Conservation (phyloP, 2,113 vertebrate species). For the Corythaeola cristata region DNA sequence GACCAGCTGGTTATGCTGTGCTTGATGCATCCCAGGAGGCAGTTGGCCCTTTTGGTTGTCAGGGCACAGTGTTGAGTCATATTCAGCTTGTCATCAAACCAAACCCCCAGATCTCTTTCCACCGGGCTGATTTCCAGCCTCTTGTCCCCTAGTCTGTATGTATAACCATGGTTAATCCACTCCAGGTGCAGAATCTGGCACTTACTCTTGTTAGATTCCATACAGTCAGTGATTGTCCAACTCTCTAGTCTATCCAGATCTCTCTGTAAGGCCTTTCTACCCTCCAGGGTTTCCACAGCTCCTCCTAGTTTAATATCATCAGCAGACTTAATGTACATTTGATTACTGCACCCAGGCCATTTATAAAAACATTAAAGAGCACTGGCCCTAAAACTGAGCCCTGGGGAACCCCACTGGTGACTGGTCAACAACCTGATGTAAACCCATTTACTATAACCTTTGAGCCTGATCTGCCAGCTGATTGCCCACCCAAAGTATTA, state of each 20-base stretch:
- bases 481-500: neutral
- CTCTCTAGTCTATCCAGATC: no score
- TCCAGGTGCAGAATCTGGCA: no score
- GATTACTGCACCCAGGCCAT: neutral
- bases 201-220: neutral
- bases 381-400: neutral
- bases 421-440: no score
- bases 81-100: neutral
- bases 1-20: no score
- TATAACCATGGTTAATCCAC: neutral
- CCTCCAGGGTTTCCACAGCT: neutral
- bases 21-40: neutral
- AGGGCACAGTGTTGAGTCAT: neutral
- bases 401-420: neutral
- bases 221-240: no score
- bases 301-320: neutral
- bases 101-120: neutral
- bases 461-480: neutral
- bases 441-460: neutral
- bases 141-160: neutral
- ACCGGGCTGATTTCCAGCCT: neutral
- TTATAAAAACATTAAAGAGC: neutral
- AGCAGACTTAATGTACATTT: neutral
- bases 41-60: neutral
- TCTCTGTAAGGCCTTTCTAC: neutral